Conservation (phyloP, 2,797 vertebrate species). For the Enteromius fasciolatus region DNA sequence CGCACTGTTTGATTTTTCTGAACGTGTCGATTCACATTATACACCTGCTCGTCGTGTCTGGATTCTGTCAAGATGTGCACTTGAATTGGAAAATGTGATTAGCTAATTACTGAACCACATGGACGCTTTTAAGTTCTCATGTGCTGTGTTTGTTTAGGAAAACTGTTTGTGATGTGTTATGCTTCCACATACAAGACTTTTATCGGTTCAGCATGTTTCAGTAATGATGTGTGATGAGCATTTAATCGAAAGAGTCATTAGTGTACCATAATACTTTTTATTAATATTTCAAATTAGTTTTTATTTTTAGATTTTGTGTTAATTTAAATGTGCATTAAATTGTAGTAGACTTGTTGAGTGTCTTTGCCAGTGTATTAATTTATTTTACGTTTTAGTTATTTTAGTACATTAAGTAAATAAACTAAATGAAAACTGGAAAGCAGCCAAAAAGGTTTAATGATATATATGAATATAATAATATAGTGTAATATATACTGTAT, state of each 20-base stretch:
- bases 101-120: not conserved
- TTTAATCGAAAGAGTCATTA: not conserved
- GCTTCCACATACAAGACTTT: not conserved
- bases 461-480: too few relatives aligned
- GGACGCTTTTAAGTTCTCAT: not conserved
- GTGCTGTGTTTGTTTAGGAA: not conserved
- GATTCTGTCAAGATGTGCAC: constrained; percentile 1
- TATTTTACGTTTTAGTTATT: not conserved
- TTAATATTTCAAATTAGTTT: not conserved
- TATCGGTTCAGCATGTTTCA: not conserved
- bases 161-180: not conserved
- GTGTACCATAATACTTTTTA: not conserved
- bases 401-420: not conserved
- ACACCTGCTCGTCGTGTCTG: not conserved
- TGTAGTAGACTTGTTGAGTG: not conserved
- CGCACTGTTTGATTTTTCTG: not conserved
- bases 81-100: not conserved
- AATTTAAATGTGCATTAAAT: not conserved
- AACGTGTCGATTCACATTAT: not conserved
- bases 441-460: too few relatives aligned
- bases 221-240: not conserved
- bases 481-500: too few relatives aligned
- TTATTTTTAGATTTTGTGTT: not conserved
- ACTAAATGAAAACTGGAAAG: too few relatives aligned
- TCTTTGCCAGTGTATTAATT: not conserved